A percentile compares a stretch with the other conserved stretches of the same genome.
These are phyloP conservation scores for Gastrophryne carolinensis DNA, from an alignment of 2,797 vertebrate genomes.

Conservation along the genomic window DNA sequence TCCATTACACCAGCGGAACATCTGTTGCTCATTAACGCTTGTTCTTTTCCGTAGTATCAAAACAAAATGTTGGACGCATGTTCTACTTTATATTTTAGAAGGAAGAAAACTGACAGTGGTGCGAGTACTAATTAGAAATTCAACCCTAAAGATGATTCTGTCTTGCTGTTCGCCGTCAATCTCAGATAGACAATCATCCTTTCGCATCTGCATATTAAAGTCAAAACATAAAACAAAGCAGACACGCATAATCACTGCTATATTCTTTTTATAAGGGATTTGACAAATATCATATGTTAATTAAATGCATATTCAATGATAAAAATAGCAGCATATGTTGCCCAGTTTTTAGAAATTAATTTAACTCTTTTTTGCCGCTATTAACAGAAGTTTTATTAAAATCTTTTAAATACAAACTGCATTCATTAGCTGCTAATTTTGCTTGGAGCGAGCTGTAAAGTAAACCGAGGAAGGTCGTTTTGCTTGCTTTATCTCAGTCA, in stretches of 20 bases:
- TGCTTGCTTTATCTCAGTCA: constrained; percentile 55
- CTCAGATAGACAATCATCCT: constrained; percentile 42
- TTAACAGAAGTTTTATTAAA: constrained; percentile 79
- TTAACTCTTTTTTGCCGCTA: constrained; percentile 71
- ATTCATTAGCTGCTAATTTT: constrained; percentile 72
- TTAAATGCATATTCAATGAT: constrained; percentile 80
- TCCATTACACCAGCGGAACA: constrained; percentile 27
- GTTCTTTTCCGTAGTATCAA: constrained; percentile 10
- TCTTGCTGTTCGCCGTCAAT: constrained; percentile 45
- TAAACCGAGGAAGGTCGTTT: constrained; percentile 54
- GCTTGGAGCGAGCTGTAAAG: constrained; percentile 59
- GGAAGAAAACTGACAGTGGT: neutral
- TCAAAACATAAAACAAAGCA: constrained; percentile 62
- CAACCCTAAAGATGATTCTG: neutral
- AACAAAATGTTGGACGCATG: constrained; percentile 21
- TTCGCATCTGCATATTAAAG: constrained; percentile 58
- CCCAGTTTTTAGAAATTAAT: constrained; percentile 70
- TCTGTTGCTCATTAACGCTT: constrained; percentile 44
- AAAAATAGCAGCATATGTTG: constrained; percentile 82
- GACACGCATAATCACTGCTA: constrained; percentile 56
- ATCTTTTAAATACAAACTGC: constrained; percentile 73
- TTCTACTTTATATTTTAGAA: constrained; percentile 7
- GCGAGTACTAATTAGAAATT: constrained; percentile 9
- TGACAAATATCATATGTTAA: constrained; percentile 79
- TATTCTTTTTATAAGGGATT: constrained; percentile 70